Evolutionary conservation across 2,113 vertebrate genomes (phyloP).

Genomic region (Mobula birostris): DNA sequence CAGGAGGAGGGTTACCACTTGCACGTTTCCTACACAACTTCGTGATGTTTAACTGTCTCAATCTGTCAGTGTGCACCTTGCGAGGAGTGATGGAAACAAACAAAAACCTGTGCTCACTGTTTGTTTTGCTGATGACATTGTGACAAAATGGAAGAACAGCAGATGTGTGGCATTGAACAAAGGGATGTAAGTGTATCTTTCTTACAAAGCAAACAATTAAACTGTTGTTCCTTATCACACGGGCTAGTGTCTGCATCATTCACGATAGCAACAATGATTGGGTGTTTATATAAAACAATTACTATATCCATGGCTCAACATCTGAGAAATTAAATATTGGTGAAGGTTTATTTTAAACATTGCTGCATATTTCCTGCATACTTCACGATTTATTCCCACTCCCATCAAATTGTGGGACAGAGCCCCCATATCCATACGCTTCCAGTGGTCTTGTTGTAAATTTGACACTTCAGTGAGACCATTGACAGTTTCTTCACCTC

Average conservation of each 20-base stretch:
- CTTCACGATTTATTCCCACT: neutral
- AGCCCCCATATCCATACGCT: neutral
- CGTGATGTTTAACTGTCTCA: conserved; percentile 34
- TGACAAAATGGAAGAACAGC: conserved; percentile 2
- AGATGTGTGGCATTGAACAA: neutral
- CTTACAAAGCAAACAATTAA: neutral
- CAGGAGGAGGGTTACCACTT: neutral
- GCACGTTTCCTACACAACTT: neutral
- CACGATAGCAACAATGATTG: neutral
- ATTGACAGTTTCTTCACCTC: neutral
- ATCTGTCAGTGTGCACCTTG: conserved; percentile 20
- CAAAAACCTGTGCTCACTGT: neutral
- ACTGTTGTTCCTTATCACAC: neutral
- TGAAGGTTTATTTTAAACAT: neutral
- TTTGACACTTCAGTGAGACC: neutral
- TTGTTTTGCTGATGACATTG: conserved; percentile 10
- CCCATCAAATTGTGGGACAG: neutral
- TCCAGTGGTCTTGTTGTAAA: neutral
- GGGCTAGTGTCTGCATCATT: neutral
- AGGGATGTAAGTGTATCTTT: neutral
- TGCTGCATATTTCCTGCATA: neutral
- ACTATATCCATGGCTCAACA: neutral
- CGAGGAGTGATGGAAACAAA: conserved; percentile 17
- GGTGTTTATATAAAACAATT: neutral
- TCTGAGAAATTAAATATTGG: neutral